A percentile compares a stretch with the other conserved stretches of the same genome.
These are phyloP conservation scores for Psammodynastes pulverulentus DNA, from an alignment of 2,113 vertebrate species.

Conservation along the genomic window DNA sequence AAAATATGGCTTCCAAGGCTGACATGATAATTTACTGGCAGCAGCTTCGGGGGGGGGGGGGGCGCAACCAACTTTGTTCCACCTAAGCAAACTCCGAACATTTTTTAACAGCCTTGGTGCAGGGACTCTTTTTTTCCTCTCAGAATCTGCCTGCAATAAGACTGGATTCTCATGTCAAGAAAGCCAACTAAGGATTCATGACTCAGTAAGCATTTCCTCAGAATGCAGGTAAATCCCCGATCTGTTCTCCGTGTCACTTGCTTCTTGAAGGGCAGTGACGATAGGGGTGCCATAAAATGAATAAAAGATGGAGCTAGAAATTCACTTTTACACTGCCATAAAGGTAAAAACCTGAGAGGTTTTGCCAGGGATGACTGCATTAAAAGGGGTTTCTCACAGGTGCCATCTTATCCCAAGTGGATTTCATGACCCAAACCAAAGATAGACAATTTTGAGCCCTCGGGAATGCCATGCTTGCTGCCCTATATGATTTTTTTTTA, in stretches of 20 bases:
- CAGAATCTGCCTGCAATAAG: accelerated
- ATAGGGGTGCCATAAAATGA: background rate
- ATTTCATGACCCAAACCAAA: background rate
- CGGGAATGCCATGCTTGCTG: background rate
- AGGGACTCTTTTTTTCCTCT: background rate
- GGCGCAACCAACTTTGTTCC: accelerated
- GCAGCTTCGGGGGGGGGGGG: no score
- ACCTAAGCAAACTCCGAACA: background rate
- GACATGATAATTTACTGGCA: background rate
- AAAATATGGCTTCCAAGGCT: no score
- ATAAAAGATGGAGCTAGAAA: background rate
- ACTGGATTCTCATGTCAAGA: background rate
- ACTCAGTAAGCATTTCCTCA: background rate
- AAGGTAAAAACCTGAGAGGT: background rate
- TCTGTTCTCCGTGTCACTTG: background rate
- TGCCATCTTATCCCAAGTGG: background rate
- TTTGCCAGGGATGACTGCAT: background rate
- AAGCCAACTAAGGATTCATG: background rate
- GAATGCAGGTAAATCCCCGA: slow-evolving; percentile 16
- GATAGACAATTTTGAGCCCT: background rate
- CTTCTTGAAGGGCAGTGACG: background rate
- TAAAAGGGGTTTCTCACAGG: background rate
- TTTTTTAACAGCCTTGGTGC: background rate
- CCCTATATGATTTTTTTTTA: background rate
- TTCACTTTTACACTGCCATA: background rate